Evolutionary conservation across 2,888 invertebrate genomes (phyloP), one percentile per base, ranked within the genome.

Genomic region (Conchocele bisecta): DNA sequence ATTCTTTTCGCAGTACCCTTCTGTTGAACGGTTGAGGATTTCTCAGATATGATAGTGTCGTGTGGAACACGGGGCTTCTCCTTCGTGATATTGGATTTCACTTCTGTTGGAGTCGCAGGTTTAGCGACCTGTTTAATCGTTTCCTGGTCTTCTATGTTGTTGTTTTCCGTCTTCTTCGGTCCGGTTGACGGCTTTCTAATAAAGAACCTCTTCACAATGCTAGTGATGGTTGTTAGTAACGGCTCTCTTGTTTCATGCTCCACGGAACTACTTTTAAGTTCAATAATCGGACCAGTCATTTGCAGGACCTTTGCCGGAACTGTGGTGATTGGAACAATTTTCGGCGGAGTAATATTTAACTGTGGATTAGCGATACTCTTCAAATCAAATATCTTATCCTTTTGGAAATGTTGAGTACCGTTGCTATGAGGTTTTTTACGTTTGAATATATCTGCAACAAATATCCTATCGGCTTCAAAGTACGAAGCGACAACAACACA

Each of bases 391-490:
- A 89, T 89, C 81, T 93, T 92, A 48, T 92, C 90, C 26, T 93
- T 93, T 64, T 93, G 92, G 74, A 93, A 93, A 56, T 94, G 92
- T 63, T 94, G 92, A 90, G 94, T 63, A 94, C 91, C 1, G 33
- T 74, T 82, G 58, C 73, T 81, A 48, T 83, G 79, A 61, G 84
- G 82, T 6, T 85, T 81, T 67, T 85, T 86, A 46, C 88, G 80
- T 59, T 83, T 79, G 50, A 89, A 81, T 44, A 90, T 86, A 67
- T 90, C 90, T 4, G 88, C 86, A 39, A 88, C 93, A 68, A 95
- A 91, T 51, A 95, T 94, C 50, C 94, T 93, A 82, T 95, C 94
- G 0, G 95, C 94, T 83, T 96, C 96, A 42, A 95, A 92, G 79
- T 94, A 93, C 0, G 95, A 94, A 35, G 94, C 93, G 33, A 94